These are phyloP conservation scores for Phrynosoma platyrhinos DNA, from an alignment of 2,113 vertebrate species.

Conservation along the genomic window DNA sequence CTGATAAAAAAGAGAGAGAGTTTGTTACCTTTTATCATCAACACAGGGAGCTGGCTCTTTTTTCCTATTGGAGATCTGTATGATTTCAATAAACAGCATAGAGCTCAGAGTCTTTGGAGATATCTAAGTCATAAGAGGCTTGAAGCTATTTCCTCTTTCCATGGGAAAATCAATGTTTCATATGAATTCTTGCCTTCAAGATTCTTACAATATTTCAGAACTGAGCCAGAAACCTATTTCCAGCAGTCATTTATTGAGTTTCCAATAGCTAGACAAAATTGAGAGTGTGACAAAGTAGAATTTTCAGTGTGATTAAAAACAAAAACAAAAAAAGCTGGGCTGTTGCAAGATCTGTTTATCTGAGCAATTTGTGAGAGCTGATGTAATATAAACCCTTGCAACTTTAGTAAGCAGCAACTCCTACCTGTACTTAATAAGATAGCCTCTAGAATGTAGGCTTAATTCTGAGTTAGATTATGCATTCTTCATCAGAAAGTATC, in stretches of 20 bases:
- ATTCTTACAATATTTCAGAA: constrained; percentile 1
- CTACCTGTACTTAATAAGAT: not conserved
- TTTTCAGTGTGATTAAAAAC: constrained; percentile 10
- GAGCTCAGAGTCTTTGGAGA: constrained; percentile 41
- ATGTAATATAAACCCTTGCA: not conserved
- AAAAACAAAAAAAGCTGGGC: not conserved
- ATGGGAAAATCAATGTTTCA: constrained; percentile 43
- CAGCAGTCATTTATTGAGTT: constrained; percentile 23
- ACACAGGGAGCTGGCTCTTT: not conserved
- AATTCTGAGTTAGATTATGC: not conserved
- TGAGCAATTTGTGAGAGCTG: not conserved
- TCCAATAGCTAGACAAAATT: constrained; percentile 2
- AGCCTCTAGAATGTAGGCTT: not conserved
- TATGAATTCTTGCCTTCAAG: constrained; percentile 24
- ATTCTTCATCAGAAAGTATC: not conserved
- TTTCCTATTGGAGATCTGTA: constrained; percentile 39
- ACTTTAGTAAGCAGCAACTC: not conserved
- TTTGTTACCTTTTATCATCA: constrained; percentile 1
- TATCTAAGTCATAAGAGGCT: constrained; percentile 42
- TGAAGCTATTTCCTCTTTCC: constrained; percentile 36
- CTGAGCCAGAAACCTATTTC: constrained; percentile 18
- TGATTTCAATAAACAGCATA: constrained; percentile 30
- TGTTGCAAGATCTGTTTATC: not conserved
- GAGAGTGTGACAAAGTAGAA: not conserved
- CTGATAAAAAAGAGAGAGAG: constrained; percentile 46